Evolutionary conservation across 2,888 invertebrate species (phyloP).

Genomic region (Latrodectus hesperus): DNA sequence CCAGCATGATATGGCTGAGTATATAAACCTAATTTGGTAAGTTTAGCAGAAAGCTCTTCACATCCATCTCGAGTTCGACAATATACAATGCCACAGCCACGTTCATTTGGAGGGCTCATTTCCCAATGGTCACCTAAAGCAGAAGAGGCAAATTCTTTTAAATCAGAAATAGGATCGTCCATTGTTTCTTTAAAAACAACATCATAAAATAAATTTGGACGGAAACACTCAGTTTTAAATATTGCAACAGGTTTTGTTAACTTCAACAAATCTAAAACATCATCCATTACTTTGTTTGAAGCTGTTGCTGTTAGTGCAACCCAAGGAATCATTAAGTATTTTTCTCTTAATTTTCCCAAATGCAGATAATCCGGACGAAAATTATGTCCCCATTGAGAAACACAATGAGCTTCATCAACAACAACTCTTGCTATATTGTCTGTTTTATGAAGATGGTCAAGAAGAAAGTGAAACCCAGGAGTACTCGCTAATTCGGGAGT

Average conservation of each 20-base stretch:
- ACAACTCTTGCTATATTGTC: constrained; percentile 91
- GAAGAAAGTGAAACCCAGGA: constrained; percentile 54
- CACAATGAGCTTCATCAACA: constrained; percentile 98
- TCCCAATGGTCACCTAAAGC: constrained; percentile 79
- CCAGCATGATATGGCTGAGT: constrained; percentile 93
- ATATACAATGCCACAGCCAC: constrained; percentile 91
- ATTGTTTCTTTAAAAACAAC: constrained; percentile 90
- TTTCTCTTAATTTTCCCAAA: constrained; percentile 82
- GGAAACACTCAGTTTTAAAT: constrained; percentile 91
- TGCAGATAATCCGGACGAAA: constrained; percentile 96
- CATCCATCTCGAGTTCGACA: constrained; percentile 95
- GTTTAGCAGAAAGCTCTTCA: constrained; percentile 85
- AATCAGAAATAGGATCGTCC: constrained; percentile 84
- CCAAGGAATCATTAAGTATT: constrained; percentile 84
- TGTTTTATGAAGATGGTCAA: constrained; percentile 80
- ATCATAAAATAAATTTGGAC: constrained; percentile 95
- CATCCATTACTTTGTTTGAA: constrained; percentile 83
- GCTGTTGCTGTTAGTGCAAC: constrained; percentile 98
- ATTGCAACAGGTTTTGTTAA: constrained; percentile 81
- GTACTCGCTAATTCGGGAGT: constrained; percentile 92
- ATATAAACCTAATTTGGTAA: constrained; percentile 84
- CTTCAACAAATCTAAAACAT: constrained; percentile 85
- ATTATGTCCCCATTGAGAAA: constrained; percentile 99
- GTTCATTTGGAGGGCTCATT: constrained; percentile 72
- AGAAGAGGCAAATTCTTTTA: constrained; percentile 83